A percentile compares a stretch with the other conserved stretches of the same genome.
Conservation (phyloP, 2,888 invertebrate species). For the Anoplius nigerrimus region DNA sequence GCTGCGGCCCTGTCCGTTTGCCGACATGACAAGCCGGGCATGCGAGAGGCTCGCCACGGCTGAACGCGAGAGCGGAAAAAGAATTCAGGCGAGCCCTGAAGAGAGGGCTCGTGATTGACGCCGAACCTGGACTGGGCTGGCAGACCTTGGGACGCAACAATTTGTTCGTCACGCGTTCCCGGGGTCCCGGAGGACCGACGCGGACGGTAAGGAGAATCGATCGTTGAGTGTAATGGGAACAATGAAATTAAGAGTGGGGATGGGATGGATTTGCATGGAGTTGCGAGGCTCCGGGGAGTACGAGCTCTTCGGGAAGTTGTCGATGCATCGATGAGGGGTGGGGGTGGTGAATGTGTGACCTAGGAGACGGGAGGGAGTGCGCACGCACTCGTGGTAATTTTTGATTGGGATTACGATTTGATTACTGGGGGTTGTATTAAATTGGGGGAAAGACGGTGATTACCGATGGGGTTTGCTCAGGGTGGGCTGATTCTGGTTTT, state of each 20-base stretch:
- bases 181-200: constrained; percentile 12
- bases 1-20: constrained; percentile 63
- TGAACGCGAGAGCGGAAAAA: not conserved
- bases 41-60: no score
- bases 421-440: constrained; percentile 42
- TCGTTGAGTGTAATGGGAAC: constrained; percentile 11
- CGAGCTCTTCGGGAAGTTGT: no score
- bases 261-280: not conserved
- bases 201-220: constrained; percentile 19
- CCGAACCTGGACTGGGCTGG: no score
- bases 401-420: constrained; percentile 60
- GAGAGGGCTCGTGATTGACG: constrained; percentile 20
- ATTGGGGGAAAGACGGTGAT: constrained; percentile 41
- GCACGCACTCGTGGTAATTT: constrained; percentile 55
- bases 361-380: not conserved
- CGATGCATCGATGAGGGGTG: not conserved
- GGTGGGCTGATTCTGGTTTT: no score
- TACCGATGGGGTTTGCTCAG: not conserved
- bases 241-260: not conserved
- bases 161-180: constrained; percentile 41
- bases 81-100: not conserved
- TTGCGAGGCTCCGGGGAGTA: no score
- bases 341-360: constrained; percentile 1
- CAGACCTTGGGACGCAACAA: constrained; percentile 45
- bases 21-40: constrained; percentile 56